A percentile compares a stretch with the other conserved stretches of the same genome.
These are phyloP conservation scores for Stenotaenia linearis DNA, from an alignment of 2,888 invertebrate species.

Conservation along the genomic window DNA sequence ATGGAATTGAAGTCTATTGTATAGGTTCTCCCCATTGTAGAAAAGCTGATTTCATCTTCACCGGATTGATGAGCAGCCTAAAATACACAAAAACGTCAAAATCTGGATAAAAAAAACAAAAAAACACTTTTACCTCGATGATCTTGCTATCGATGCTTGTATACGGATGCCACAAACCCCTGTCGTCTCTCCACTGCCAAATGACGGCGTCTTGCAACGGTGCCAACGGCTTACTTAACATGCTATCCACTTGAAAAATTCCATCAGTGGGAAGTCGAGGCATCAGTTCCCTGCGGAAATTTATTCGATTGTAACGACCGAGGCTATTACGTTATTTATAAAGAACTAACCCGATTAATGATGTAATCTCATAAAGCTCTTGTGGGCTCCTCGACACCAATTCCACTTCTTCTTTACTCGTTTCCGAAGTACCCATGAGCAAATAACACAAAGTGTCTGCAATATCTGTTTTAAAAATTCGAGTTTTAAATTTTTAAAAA, in stretches of 20 bases:
- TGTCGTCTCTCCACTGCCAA: conserved; percentile 97
- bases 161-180: conserved; percentile 84
- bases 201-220: conserved; percentile 64
- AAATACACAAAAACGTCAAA: not conserved
- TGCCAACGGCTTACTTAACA: conserved; percentile 55
- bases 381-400: conserved; percentile 86
- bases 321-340: not conserved
- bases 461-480: conserved; percentile 56
- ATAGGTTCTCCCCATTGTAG: conserved; percentile 86
- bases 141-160: conserved; percentile 87
- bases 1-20: conserved; percentile 94
- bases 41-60: conserved; percentile 91
- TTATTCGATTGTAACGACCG: not conserved
- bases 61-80: conserved; percentile 82
- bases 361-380: conserved; percentile 94
- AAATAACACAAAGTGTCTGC: conserved; percentile 91
- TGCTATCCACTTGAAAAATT: conserved; percentile 85
- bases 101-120: too few relatives aligned
- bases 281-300: conserved; percentile 70
- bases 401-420: conserved; percentile 57
- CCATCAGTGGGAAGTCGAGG: conserved; percentile 92
- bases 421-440: conserved; percentile 77
- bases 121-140: conserved; percentile 77
- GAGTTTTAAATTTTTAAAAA: not conserved
- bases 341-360: conserved; percentile 68